Conservation (phyloP, 2,797 vertebrate species). For the Falco biarmicus region DNA sequence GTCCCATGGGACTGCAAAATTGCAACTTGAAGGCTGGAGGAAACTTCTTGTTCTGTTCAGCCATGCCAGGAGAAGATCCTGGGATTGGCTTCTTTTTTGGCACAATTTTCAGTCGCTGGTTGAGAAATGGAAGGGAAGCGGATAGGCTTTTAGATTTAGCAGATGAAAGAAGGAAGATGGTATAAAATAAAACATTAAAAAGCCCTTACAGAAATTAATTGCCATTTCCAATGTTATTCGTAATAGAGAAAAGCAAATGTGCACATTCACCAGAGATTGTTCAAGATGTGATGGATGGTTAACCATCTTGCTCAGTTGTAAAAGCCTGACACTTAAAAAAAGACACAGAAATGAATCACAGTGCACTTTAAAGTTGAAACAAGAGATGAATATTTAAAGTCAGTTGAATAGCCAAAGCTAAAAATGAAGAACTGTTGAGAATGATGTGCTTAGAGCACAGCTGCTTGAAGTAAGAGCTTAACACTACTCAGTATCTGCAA, state of each 20-base stretch:
- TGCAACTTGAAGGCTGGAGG: background rate
- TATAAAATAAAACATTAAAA: constrained; percentile 7
- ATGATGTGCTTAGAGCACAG: background rate
- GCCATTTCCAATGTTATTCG: background rate
- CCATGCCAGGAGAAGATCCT: background rate
- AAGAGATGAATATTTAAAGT: background rate
- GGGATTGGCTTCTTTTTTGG: background rate
- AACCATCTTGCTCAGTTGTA: background rate
- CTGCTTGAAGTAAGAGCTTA: background rate
- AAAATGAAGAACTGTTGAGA: background rate
- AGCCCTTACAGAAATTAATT: background rate
- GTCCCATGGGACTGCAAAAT: background rate
- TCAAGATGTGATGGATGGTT: background rate
- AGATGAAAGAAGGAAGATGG: background rate
- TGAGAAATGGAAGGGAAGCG: background rate
- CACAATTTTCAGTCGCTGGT: background rate
- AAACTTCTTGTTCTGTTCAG: background rate
- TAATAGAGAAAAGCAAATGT: background rate
- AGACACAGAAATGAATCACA: background rate
- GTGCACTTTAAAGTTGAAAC: background rate
- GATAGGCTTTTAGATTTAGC: background rate
- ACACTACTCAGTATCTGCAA: background rate
- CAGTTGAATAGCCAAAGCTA: background rate
- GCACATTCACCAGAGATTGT: background rate
- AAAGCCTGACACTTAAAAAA: background rate